Evolutionary conservation across 1,140 invertebrate genomes (phyloP), one percentile per base, ranked within the genome.

Genomic region (Acromyrmex charruanus): DNA sequence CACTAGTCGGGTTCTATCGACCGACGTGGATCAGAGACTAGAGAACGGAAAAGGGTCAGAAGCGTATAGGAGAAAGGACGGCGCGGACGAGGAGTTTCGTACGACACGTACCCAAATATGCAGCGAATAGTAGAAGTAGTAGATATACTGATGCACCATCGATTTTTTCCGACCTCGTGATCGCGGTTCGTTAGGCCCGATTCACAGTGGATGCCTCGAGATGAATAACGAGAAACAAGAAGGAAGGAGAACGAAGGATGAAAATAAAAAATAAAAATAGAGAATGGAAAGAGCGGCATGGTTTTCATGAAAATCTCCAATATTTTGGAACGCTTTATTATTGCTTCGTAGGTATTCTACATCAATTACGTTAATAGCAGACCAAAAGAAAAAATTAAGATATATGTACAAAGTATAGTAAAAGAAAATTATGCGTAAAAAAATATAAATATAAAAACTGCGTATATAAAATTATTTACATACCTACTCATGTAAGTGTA

Each of bases 41-140:
- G 31, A 85, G 77, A 87, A 58, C 63, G 86, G 75, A 88, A 90
- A 74, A 88, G 88, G 81, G 89, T 90, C 88, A 90, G 80, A 89
- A 84, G 51, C 77, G 87, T 35, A 81, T 35, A 28, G 71, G 35
- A 87, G 61, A 89, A 77, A 55, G 58, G 51, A 79, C 51, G 58
- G 59, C 49, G 35, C 35, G 7, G 49, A n/a, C 63, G 61, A 79
- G 12, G 44, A 79, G 86, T 87, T 89, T 59, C 39, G 28, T 74
- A 58, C 53, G 49, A 55, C 77, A 80, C 28, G 63, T 80, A 80
- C 7, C 77, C 79, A 81, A 81, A 81, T 81, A 81, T 81, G 71
- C 66, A 49, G n/a, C 21, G 66, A 31, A 71, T 25, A 12, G 39
- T 31, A 31, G 49, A 12, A 51, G 12, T 31, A 31, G 49, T 44